Evolutionary conservation across 2,797 vertebrate genomes (phyloP).

Genomic region (Hephaestus fuliginosus): DNA sequence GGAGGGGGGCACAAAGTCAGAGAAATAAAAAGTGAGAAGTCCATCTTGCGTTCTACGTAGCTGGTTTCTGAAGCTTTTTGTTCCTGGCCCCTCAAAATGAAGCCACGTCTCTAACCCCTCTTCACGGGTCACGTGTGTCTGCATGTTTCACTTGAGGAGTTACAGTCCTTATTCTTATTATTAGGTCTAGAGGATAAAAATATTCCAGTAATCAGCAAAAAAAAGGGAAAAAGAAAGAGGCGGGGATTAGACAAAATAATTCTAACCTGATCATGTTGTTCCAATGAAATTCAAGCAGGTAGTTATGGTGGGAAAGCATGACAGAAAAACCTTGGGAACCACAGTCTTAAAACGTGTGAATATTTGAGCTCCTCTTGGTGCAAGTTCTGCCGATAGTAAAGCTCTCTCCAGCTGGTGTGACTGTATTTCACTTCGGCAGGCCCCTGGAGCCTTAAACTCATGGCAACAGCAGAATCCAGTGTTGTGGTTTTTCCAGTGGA

Average conservation of each 20-base stretch:
- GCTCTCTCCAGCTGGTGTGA: conserved; percentile 4
- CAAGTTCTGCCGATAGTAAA: background rate
- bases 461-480: conserved; percentile 42
- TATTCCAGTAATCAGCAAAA: background rate
- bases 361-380: background rate
- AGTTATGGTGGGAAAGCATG: background rate
- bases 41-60: background rate
- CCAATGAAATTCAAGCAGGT: background rate
- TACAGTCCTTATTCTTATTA: background rate
- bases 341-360: background rate
- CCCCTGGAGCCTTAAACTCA: conserved; percentile 38
- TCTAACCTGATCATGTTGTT: background rate
- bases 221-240: background rate
- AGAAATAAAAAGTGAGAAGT: background rate
- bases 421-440: conserved; percentile 3
- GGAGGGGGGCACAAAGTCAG: background rate
- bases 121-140: background rate
- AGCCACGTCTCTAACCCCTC: background rate
- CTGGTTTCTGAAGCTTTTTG: background rate
- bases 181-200: background rate
- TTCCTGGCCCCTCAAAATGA: background rate
- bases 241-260: background rate
- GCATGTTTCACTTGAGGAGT: background rate
- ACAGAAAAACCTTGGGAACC: background rate
- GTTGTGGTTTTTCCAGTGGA: conserved; percentile 27